Evolutionary conservation across 2,797 vertebrate species (phyloP).

Genomic region (Gila robusta): DNA sequence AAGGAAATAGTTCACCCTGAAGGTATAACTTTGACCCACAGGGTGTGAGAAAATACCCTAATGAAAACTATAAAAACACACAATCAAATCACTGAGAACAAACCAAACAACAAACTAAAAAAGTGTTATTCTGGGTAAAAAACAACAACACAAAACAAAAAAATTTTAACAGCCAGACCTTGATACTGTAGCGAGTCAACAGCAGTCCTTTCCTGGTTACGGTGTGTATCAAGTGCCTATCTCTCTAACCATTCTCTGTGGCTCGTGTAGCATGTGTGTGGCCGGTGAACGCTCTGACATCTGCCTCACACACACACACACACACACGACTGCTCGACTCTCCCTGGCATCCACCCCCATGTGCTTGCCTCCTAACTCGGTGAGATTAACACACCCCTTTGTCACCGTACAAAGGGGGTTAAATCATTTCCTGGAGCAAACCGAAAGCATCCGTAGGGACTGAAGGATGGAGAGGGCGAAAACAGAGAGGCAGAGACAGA

Average conservation of each 20-base stretch:
- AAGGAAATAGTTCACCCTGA: slow-evolving; percentile 35
- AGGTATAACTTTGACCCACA: slow-evolving; percentile 32
- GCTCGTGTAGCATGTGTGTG: slow-evolving; percentile 40
- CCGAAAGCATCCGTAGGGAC: slow-evolving; percentile 39
- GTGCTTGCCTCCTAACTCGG: slow-evolving; percentile 74
- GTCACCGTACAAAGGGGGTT: slow-evolving; percentile 80
- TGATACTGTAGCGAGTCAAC: slow-evolving; percentile 7
- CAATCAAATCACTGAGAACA: not conserved
- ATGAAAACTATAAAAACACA: not conserved
- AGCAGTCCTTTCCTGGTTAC: not conserved
- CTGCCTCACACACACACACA: slow-evolving; percentile 26
- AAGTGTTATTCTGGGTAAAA: not conserved
- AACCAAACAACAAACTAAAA: not conserved
- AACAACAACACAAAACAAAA: fast-evolving
- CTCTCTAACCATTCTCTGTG: slow-evolving; percentile 34
- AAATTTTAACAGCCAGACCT: slow-evolving; percentile 14
- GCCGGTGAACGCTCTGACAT: slow-evolving; percentile 41
- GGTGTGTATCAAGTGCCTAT: slow-evolving; percentile 9
- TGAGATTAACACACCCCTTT: slow-evolving; percentile 79
- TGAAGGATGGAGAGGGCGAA: slow-evolving; percentile 13
- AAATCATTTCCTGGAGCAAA: slow-evolving; percentile 72
- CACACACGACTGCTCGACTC: slow-evolving; percentile 11
- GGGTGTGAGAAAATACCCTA: slow-evolving; percentile 6
- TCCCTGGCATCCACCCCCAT: slow-evolving; percentile 61
- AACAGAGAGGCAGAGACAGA: not conserved